Base-by-base conservation (phyloP, 2,113 vertebrate genomes). In the Echinops telfairi region DNA sequence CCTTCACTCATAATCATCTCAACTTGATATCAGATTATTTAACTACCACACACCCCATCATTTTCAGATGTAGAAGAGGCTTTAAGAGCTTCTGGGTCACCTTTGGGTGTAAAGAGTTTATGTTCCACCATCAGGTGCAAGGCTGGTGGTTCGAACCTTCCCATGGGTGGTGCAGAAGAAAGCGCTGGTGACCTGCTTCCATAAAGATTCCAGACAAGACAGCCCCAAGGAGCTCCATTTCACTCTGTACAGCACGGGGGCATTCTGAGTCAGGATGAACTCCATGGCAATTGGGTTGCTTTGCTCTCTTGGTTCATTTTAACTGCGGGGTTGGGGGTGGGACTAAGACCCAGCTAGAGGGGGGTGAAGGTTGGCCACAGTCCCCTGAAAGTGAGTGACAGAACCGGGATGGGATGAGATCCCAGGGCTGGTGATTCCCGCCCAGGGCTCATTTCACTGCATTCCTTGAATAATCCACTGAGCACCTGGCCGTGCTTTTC, bases 401-500 rank as follows among this genome's bases (percentile, higher is more conserved):
- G 78, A 94, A 43, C 40, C 40, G 40, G 43, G 43, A 66, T 25
- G 33, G 64, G 90, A 85, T n/a, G 25, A 77, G 83, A 88, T 80
- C 66, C 58, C 36, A 36, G 33, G 31, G 64, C 68, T 93, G 78
- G 88, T 86, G 91, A 84, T 83, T 83, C 62, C 71, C 90, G 80
- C 86, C n/a, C 62, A 53, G 2, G 10, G 14, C 29, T 89, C 70
- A 85, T 94, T 73, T 86, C 88, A 83, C 62, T 76, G 90, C 79
- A 57, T 88, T 89, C 86, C 89, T 91, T 83, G 66, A 94, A 93
- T 94, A 92, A 94, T 92, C 92, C 86, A 11, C 83, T 6, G 27
- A 70, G 90, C 95, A 96, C 96, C 96, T 97, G 96, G 96, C 4
- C 83, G 84, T 79, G 87, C 83, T 94, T 96, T 95, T 33, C 92